Conservation (phyloP, 2,888 invertebrate genomes). For the Drosophila mayaguana region DNA sequence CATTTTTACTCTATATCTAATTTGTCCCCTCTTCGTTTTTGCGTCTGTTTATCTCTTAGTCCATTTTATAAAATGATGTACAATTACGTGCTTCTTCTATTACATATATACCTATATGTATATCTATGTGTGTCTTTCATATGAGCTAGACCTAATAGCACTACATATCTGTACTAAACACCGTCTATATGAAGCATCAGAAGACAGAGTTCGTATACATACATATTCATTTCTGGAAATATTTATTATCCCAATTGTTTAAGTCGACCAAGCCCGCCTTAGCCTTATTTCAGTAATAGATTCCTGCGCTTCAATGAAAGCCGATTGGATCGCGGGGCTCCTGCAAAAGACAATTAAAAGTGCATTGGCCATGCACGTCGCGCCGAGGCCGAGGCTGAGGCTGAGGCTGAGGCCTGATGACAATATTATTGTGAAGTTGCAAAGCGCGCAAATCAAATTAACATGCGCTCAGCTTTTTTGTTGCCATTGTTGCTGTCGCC, state of each 20-base stretch:
- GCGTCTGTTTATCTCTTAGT: no score
- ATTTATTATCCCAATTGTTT: not conserved
- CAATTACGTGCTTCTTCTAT: no score
- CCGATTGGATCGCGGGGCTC: slow-evolving; percentile 20
- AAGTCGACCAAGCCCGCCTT: not conserved
- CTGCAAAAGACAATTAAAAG: slow-evolving; percentile 59
- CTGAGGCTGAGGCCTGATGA: no score
- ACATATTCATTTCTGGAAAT: not conserved
- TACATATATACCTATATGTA: no score
- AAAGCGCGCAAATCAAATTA: slow-evolving; percentile 81
- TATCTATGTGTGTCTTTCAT: no score
- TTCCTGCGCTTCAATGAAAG: not conserved
- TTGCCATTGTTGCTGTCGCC: not conserved
- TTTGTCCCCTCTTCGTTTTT: no score
- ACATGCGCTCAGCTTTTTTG: slow-evolving; percentile 57
- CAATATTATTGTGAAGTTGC: slow-evolving; percentile 81
- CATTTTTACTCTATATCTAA: no score
- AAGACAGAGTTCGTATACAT: not conserved
- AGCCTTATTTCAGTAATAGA: not conserved
- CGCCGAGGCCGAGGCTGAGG: no score
- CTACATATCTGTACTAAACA: no score
- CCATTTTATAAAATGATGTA: no score
- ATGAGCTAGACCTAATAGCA: no score
- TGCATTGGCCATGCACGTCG: slow-evolving; percentile 58
- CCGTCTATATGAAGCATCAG: no score